Evolutionary conservation across 2,888 invertebrate species (phyloP).

Genomic region (Ernsta delagoae): DNA sequence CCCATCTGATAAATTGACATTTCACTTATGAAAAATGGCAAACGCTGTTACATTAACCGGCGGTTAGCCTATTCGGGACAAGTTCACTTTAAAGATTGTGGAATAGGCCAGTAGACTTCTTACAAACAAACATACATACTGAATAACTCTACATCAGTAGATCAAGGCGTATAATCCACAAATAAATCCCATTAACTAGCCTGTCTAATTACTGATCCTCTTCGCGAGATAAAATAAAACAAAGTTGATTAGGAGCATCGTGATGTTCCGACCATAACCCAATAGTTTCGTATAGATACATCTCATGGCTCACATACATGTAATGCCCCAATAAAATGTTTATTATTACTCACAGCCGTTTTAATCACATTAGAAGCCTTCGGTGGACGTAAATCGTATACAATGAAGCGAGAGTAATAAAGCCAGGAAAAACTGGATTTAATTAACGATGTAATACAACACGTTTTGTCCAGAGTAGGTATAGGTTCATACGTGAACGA

Average conservation of each 20-base stretch:
- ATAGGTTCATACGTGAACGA: slow-evolving; percentile 19
- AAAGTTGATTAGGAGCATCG: slow-evolving; percentile 62
- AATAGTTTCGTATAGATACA: slow-evolving; percentile 49
- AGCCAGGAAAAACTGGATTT: slow-evolving; percentile 53
- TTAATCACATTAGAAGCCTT: slow-evolving; percentile 61
- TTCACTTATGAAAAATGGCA: too few relatives aligned
- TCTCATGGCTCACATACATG: slow-evolving; percentile 52
- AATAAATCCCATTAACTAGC: slow-evolving; percentile 65
- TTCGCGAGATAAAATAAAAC: slow-evolving; percentile 60
- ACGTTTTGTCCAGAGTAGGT: slow-evolving; percentile 48
- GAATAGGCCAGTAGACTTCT: background rate
- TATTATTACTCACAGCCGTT: slow-evolving; percentile 59
- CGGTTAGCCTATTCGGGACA: too few relatives aligned
- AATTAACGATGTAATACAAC: slow-evolving; percentile 58
- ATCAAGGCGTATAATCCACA: slow-evolving; percentile 41
- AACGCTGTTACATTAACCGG: too few relatives aligned
- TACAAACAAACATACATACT: background rate
- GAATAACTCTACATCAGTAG: background rate
- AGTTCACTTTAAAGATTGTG: too few relatives aligned
- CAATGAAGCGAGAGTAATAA: slow-evolving; percentile 54
- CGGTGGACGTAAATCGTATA: slow-evolving; percentile 45
- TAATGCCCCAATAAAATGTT: slow-evolving; percentile 66
- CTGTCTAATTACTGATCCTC: slow-evolving; percentile 53
- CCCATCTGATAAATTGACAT: too few relatives aligned
- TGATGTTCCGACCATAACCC: slow-evolving; percentile 54